Conservation (phyloP, 2,797 vertebrate genomes). For the Peromyscus nudipes region DNA sequence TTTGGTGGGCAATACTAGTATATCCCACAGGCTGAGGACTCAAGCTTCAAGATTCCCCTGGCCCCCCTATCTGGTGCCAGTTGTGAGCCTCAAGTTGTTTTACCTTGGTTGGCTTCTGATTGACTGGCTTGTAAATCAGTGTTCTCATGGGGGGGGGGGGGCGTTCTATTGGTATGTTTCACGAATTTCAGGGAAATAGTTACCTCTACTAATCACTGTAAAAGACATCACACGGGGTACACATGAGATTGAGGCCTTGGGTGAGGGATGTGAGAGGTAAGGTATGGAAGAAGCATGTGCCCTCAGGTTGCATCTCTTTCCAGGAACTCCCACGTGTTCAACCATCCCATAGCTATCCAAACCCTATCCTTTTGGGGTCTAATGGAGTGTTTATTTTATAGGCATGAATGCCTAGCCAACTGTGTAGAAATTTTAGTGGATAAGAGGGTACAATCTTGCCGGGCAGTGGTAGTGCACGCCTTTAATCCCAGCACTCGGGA, state of each 20-base stretch:
- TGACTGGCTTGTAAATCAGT: neutral
- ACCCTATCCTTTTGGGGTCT: neutral
- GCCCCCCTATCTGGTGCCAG: neutral
- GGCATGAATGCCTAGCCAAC: neutral
- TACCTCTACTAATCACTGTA: neutral
- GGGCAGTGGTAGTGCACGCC: too few species aligned
- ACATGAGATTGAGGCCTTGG: neutral
- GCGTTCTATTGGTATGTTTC: neutral
- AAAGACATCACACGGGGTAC: neutral
- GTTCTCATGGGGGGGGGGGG: neutral
- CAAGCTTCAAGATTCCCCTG: too few species aligned
- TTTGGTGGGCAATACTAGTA: too few species aligned
- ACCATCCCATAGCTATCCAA: neutral
- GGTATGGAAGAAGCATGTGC: neutral
- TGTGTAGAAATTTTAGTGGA: neutral
- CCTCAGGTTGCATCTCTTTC: neutral
- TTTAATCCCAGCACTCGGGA: too few species aligned
- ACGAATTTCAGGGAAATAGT: neutral
- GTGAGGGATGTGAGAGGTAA: neutral
- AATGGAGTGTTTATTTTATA: neutral
- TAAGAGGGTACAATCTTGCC: neutral
- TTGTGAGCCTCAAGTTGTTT: neutral
- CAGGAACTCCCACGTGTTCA: neutral
- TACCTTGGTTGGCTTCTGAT: neutral
- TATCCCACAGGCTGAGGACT: neutral